phyloP scores from a whole-genome alignment of 2,113 vertebrate genomes.

The Ophiodon elongatus region DNA sequence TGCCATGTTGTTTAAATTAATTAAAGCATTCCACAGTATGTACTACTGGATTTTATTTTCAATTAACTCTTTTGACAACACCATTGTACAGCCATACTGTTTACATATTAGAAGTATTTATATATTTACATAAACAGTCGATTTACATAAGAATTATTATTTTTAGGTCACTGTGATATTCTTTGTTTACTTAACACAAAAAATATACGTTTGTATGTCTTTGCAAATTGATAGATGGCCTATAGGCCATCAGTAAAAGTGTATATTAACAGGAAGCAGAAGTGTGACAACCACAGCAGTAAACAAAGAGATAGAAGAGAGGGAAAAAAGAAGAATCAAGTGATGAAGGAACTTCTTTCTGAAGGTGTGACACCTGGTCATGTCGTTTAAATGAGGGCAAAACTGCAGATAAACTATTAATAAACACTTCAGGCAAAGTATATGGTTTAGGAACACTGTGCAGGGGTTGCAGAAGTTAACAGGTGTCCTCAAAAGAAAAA shows the following conservation, averaged over 20 bases:
- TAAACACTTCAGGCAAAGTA: not conserved
- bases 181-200: constrained; percentile 8
- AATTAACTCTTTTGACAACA: constrained; percentile 32
- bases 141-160: constrained; percentile 11
- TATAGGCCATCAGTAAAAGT: not conserved
- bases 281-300: not conserved
- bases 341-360: not conserved
- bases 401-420: not conserved
- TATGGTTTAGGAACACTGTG: not conserved
- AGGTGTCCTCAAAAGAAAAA: not conserved
- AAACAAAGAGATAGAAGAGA: not conserved
- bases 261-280: not conserved
- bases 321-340: not conserved
- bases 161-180: not conserved
- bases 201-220: not conserved
- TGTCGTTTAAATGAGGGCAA: not conserved
- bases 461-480: not conserved
- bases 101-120: constrained; percentile 30
- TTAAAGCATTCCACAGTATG: constrained; percentile 41
- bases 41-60: constrained; percentile 73
- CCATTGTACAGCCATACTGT: constrained; percentile 24
- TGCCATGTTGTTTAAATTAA: constrained; percentile 1
- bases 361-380: not conserved
- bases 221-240: fast-evolving
- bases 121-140: not conserved